These are phyloP conservation scores for Cordilura impudica DNA, from an alignment of 2,888 invertebrate species.

Conservation along the genomic window DNA sequence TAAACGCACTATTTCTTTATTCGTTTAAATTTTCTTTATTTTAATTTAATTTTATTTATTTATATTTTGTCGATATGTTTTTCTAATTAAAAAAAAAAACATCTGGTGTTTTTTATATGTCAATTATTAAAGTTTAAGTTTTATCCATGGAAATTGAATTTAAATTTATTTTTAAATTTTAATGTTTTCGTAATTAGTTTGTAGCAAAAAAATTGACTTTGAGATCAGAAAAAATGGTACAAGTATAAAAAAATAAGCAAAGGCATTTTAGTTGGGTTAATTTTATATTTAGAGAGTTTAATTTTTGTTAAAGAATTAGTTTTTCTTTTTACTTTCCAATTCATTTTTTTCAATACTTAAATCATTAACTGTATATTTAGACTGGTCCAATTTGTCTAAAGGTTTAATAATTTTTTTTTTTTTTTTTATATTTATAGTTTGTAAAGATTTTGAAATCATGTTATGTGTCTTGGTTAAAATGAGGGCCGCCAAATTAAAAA, in stretches of 20 bases:
- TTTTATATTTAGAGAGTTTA: not conserved
- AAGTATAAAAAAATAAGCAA: constrained; percentile 26
- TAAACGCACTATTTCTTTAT: not conserved
- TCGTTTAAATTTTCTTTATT: not conserved
- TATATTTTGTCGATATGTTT: not conserved
- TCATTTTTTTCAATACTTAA: not conserved
- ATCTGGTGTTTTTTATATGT: not conserved
- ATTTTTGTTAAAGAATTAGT: not conserved
- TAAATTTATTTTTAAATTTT: not conserved
- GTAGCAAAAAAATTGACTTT: constrained; percentile 40
- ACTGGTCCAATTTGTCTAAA: constrained; percentile 3
- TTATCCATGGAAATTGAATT: not conserved
- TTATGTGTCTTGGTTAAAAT: no score
- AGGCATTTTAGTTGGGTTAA: constrained; percentile 38
- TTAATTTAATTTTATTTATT: not conserved
- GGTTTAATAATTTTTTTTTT: not conserved
- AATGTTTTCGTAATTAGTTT: not conserved
- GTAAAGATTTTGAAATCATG: no score
- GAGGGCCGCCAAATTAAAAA: no score
- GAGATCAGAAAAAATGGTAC: constrained; percentile 32
- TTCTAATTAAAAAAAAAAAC: not conserved
- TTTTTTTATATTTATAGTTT: no score
- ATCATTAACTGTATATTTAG: constrained; percentile 22
- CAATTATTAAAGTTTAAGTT: not conserved
- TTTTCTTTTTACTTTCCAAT: not conserved